Percentiles rank a stretch among this genome's conserved stretches.
Evolutionary conservation across 1,140 invertebrate species (phyloP).

Genomic region (Drosophila bipectinata): DNA sequence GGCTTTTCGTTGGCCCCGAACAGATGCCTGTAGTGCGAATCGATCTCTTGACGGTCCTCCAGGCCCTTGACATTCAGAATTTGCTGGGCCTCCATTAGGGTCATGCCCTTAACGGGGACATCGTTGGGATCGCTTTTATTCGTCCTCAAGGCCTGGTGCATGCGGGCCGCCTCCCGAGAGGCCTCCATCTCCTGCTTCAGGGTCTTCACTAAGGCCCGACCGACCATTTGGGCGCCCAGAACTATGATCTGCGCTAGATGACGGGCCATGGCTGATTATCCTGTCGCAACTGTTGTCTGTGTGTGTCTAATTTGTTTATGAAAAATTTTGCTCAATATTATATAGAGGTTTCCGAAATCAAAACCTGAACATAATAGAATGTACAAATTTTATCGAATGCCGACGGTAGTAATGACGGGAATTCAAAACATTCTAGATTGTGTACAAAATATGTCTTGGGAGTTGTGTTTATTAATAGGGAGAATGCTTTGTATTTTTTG

Average conservation of each 20-base stretch:
- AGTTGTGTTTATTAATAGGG: not conserved
- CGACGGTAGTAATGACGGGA: not conserved
- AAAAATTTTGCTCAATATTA: slow-evolving; percentile 19
- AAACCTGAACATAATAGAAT: slow-evolving; percentile 25
- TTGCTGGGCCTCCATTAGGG: slow-evolving; percentile 48
- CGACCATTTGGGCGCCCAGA: slow-evolving; percentile 45
- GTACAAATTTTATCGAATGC: slow-evolving; percentile 6
- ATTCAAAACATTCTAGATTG: not conserved
- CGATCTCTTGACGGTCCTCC: slow-evolving; percentile 33
- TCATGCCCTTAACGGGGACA: slow-evolving; percentile 48
- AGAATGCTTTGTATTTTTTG: no score
- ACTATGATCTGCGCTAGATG: slow-evolving; percentile 48
- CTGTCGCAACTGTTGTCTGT: not conserved
- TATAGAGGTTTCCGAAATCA: slow-evolving; percentile 23
- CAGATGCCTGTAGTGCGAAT: slow-evolving; percentile 88
- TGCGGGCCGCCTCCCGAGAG: slow-evolving; percentile 42
- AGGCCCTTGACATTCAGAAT: slow-evolving; percentile 56
- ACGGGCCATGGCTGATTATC: slow-evolving; percentile 39
- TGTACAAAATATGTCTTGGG: not conserved
- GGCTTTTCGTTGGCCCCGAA: slow-evolving; percentile 95
- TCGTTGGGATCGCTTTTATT: slow-evolving; percentile 1
- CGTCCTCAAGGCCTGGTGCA: slow-evolving; percentile 69
- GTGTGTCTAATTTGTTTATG: slow-evolving; percentile 10
- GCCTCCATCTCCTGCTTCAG: slow-evolving; percentile 60
- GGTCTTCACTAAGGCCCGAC: slow-evolving; percentile 55